phyloP scores from a whole-genome alignment of 2,888 invertebrate species.

The Pollenia angustigena region DNA sequence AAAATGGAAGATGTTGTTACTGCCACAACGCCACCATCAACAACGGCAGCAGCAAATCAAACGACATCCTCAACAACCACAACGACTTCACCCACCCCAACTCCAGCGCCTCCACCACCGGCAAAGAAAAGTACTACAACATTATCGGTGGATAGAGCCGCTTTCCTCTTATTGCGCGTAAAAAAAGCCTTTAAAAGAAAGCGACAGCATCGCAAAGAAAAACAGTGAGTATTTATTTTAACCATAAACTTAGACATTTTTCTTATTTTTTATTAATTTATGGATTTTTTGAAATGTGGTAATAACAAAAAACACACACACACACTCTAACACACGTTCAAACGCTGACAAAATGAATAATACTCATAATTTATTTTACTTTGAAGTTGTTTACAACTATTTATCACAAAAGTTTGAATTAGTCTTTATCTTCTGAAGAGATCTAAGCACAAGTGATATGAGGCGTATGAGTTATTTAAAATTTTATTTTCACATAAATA shows the following conservation, averaged over 20 bases:
- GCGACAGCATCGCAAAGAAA: conserved; percentile 93
- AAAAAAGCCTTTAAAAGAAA: conserved; percentile 96
- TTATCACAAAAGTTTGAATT: background rate
- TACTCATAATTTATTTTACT: background rate
- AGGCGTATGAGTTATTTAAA: conserved; percentile 25
- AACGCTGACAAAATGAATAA: background rate
- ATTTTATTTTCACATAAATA: background rate
- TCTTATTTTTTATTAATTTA: background rate
- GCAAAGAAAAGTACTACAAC: conserved; percentile 83
- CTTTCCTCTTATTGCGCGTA: conserved; percentile 93
- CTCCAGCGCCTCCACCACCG: conserved; percentile 33
- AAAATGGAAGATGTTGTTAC: conserved; percentile 70
- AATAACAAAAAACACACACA: background rate
- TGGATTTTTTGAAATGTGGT: too few relatives aligned
- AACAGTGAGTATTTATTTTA: conserved; percentile 87
- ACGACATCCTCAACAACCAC: conserved; percentile 31
- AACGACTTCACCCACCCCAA: background rate
- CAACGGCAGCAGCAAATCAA: conserved; percentile 35
- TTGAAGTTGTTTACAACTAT: conserved; percentile 1
- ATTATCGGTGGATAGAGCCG: conserved; percentile 94
- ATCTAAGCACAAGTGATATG: background rate
- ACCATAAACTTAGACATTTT: conserved; percentile 9
- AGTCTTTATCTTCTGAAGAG: too few relatives aligned
- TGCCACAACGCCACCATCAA: conserved; percentile 50
- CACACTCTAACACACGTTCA: background rate